Base-by-base conservation (phyloP, 2,888 invertebrate genomes). In the Clepsis dumicolana region DNA sequence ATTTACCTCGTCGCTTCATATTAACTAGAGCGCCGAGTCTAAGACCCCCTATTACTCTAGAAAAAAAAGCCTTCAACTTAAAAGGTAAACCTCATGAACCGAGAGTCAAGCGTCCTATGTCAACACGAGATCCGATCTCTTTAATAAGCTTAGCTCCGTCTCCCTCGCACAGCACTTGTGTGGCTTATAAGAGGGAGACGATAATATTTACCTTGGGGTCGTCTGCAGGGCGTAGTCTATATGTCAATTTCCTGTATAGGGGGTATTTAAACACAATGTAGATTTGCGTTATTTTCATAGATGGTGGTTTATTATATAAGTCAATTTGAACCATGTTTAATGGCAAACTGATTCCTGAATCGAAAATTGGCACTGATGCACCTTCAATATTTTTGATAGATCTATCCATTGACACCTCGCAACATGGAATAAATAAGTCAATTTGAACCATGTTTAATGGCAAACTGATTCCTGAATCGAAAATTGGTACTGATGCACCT, bases 91-190 rank as follows among this genome's bases (percentile, higher is more conserved):
- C 61, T 16, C 66, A 21, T 62, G 66, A 62, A 48, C 54, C 35
- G 54, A 41, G 18, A 57, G 59, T 54, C 24, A n/a, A n/a, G 56
- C 24, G 52, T 61, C 65, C 66, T 62, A 53, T 56, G 61, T 66
- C 66, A 66, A 56, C 54, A 66, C 25, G 27, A 18, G 32, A 60
- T 54, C 56, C 32, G 57, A 56, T 66, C 54, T 54, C 54, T 66
- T 66, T 66, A 61, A 66, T 61, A 48, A 35, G 53, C 52, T 53
- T 61, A 24, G 18, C 16, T 4, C 41, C 14, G n/a, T 66, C 61
- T 24, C 61, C 1, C 61, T 61, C 66, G 29, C 59, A 52, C 59
- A 16, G 24, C n/a, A 25, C 14, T 3, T 8, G n/a, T 16, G 4
- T 21, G n/a, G 32, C 32, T 54, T 27, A 5, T 7, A 8, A 8